A percentile compares a stretch with the other conserved stretches of the same genome.
phyloP scores from a whole-genome alignment of 2,113 vertebrate species.

The Rafetus swinhoei region DNA sequence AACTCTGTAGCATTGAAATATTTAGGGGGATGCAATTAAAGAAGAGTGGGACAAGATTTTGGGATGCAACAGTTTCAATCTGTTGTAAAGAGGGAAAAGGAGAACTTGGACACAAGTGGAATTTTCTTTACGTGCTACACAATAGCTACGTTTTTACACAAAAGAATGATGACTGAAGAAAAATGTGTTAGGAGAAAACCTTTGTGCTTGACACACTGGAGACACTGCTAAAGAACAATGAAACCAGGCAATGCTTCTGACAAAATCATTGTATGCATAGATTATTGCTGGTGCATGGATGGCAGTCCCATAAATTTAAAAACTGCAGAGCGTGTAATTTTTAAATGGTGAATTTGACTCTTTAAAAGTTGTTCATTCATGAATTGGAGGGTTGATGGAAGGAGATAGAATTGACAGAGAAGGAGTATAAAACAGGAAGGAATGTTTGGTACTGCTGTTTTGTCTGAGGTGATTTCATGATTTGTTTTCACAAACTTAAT shows the following conservation, averaged over 20 bases:
- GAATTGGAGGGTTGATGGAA: constrained; percentile 20
- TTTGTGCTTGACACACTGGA: neutral
- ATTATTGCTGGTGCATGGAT: neutral
- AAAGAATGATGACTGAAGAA: neutral
- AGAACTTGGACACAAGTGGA: neutral
- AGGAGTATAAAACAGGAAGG: neutral
- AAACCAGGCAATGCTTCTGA: neutral
- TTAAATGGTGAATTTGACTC: constrained; percentile 21
- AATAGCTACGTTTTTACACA: neutral
- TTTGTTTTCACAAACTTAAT: neutral
- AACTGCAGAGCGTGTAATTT: constrained; percentile 7
- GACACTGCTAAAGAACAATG: neutral
- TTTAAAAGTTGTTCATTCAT: constrained; percentile 43
- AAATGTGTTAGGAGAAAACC: neutral
- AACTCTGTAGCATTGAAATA: neutral
- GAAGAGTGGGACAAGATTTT: neutral
- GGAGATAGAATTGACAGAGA: neutral
- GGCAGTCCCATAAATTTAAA: constrained; percentile 11
- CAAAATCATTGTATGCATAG: neutral
- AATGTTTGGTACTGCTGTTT: constrained; percentile 10
- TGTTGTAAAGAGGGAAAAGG: neutral
- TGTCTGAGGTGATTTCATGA: neutral
- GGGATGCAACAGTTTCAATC: neutral
- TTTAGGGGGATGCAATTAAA: constrained; percentile 2
- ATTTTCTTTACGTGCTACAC: neutral